Evolutionary conservation across 2,113 vertebrate species (phyloP).

Genomic region (Malurus cyaneus): DNA sequence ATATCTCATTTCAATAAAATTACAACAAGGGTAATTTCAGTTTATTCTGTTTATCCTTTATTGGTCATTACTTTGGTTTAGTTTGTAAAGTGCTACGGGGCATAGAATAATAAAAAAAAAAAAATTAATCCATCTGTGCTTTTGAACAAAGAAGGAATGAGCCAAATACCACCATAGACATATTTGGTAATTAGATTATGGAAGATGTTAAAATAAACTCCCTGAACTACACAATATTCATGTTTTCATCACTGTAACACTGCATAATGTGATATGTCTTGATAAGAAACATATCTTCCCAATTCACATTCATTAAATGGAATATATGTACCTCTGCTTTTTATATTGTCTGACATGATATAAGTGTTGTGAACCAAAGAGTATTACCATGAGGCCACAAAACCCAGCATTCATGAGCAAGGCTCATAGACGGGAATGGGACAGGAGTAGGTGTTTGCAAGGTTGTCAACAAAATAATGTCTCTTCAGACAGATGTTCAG

Average conservation of each 20-base stretch:
- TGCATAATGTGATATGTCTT: not conserved
- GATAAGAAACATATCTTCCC: not conserved
- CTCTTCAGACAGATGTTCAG: not conserved
- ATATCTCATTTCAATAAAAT: not conserved
- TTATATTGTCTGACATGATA: not conserved
- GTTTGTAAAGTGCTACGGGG: not conserved
- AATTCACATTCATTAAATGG: not conserved
- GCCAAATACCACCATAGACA: not conserved
- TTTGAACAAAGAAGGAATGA: not conserved
- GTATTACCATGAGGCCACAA: not conserved
- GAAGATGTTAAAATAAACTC: not conserved
- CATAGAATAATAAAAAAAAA: not conserved
- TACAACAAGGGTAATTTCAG: not conserved
- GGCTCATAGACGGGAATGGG: not conserved
- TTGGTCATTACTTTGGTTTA: not conserved
- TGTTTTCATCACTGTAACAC: not conserved
- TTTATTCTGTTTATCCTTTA: not conserved
- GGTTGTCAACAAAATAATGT: not conserved
- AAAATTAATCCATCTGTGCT: not conserved
- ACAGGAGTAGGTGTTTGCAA: not conserved
- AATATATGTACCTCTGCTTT: not conserved
- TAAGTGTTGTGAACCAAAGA: not conserved
- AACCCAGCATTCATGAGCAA: not conserved
- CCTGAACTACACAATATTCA: not conserved
- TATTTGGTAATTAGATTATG: not conserved